Conservation (phyloP, 2,797 vertebrate species). For the Pseudochaenichthys georgianus region DNA sequence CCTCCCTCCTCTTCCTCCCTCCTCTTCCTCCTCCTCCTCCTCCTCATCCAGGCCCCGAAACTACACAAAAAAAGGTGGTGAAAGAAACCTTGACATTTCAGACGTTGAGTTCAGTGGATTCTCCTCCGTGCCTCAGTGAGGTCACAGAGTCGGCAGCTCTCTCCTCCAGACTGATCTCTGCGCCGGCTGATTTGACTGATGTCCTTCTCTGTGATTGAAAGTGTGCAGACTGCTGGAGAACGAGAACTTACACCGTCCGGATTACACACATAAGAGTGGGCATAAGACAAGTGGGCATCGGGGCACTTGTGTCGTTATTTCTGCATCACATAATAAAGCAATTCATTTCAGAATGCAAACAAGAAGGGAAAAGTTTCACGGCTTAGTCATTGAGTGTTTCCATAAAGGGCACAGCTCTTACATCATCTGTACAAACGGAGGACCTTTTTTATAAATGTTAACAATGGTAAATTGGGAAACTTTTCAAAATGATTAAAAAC, state of each 20-base stretch:
- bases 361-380: background rate
- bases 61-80: constrained; percentile 18
- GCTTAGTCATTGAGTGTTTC: too few relatives aligned
- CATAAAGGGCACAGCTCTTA: too few relatives aligned
- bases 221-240: constrained; percentile 9
- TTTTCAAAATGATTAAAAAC: too few relatives aligned
- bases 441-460: too few relatives aligned
- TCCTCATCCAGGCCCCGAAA: constrained; percentile 20
- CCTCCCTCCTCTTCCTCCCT: constrained; percentile 4
- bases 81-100: constrained; percentile 45
- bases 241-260: background rate
- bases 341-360: background rate
- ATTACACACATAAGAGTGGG: background rate
- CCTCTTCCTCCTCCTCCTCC: background rate
- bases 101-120: constrained; percentile 36
- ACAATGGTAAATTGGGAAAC: too few relatives aligned
- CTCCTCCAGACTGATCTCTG: constrained; percentile 4
- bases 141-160: constrained; percentile 26
- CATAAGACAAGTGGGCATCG: background rate
- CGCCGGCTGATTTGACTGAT: constrained; percentile 33
- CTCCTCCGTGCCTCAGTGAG: constrained; percentile 15
- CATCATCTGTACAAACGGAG: too few relatives aligned
- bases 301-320: background rate
- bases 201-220: constrained; percentile 26
- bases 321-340: background rate